A percentile compares a stretch with the other conserved stretches of the same genome.
These are phyloP conservation scores for Cyclura pinguis DNA, from an alignment of 2,797 vertebrate species.

Conservation along the genomic window DNA sequence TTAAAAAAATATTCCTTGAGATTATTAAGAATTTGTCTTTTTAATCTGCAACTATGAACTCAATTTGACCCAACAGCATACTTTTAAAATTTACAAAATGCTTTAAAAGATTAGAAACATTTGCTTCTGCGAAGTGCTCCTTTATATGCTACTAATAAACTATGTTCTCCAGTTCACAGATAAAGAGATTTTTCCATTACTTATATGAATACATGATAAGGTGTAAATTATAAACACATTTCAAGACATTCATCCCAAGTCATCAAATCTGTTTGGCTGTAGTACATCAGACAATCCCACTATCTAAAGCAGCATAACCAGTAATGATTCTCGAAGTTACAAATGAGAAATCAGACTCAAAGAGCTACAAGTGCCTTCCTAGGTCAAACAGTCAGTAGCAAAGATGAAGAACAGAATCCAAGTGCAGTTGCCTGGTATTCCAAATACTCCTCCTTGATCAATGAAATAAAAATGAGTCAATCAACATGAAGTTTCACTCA, in stretches of 20 bases:
- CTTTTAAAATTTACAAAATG: constrained; percentile 32
- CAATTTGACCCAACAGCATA: constrained; percentile 29
- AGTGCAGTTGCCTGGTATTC: not conserved
- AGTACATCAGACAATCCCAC: not conserved
- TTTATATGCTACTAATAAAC: constrained; percentile 42
- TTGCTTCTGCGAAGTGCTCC: constrained; percentile 36
- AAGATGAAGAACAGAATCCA: not conserved
- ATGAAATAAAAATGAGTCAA: not conserved
- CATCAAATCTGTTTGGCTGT: not conserved
- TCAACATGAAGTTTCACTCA: not conserved
- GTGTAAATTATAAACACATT: not conserved
- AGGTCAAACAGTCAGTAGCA: not conserved
- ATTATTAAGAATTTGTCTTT: constrained; percentile 11
- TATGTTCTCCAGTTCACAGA: constrained; percentile 22
- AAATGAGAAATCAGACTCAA: rapidly evolving
- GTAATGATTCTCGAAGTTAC: not conserved
- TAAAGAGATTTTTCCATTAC: constrained; percentile 26
- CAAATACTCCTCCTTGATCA: constrained; percentile 15
- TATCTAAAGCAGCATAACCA: not conserved
- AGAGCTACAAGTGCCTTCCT: not conserved
- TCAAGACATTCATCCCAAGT: not conserved
- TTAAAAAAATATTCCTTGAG: not conserved
- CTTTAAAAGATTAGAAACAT: constrained; percentile 47
- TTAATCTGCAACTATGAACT: constrained; percentile 23
- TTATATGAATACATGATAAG: constrained; percentile 21